A percentile compares a stretch with the other conserved stretches of the same genome.
Evolutionary conservation across 2,113 vertebrate species (phyloP).

Genomic region (Scomber scombrus): DNA sequence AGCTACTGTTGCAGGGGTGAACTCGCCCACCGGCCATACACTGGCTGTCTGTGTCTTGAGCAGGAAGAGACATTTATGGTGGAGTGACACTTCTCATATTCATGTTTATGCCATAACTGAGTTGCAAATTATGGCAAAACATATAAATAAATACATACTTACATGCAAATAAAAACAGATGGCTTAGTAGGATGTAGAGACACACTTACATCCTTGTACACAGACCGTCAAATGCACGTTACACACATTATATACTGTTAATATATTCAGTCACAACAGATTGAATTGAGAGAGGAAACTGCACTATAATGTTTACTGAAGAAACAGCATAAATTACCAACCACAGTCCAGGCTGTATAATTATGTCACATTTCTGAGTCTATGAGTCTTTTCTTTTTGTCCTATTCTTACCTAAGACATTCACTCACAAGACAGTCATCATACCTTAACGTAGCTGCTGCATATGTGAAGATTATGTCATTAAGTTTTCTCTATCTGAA

Average conservation of each 20-base stretch:
- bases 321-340: not conserved
- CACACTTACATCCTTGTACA: conserved; percentile 13
- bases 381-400: not conserved
- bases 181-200: conserved; percentile 24
- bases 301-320: not conserved
- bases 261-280: too few relatives aligned
- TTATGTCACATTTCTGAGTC: too few relatives aligned
- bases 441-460: not conserved
- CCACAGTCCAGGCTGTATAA: not conserved
- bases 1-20: conserved; percentile 65
- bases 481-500: conserved; percentile 13
- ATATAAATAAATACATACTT: conserved; percentile 11
- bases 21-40: conserved; percentile 29
- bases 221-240: not conserved
- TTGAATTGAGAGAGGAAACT: not conserved
- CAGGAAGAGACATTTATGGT: conserved; percentile 43
- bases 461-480: conserved; percentile 7
- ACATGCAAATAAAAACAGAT: conserved; percentile 33
- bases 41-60: conserved; percentile 29
- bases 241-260: not conserved
- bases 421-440: not conserved
- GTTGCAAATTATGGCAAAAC: conserved; percentile 1
- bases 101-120: not conserved
- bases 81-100: conserved; percentile 23
- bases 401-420: not conserved